Evolutionary conservation across 37 sponge, comb jelly and placozoan genomes (phyloP).

Genomic region (Lycopodina hypogea): DNA sequence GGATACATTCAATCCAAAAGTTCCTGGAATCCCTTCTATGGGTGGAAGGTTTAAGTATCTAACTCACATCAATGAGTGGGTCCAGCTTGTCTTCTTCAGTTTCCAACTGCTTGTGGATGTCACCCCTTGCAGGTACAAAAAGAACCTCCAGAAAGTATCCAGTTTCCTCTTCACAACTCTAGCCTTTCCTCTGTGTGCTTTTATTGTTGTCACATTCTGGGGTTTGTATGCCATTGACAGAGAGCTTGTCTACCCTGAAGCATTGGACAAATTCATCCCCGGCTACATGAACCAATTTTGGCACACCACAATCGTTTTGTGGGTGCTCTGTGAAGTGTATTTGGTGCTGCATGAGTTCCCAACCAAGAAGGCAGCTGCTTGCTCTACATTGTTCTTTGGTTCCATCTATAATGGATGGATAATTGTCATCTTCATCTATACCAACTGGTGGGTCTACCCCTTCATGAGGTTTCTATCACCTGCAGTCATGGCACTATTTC

Average conservation of each 20-base stretch:
- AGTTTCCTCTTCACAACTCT: constrained; percentile 48
- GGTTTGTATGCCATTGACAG: constrained; percentile 57
- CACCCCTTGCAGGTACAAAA: constrained; percentile 36
- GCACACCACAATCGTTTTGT: constrained; percentile 58
- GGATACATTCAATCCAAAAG: constrained; percentile 4
- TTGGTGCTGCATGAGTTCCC: constrained; percentile 64
- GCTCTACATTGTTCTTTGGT: constrained; percentile 1
- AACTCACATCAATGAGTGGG: constrained; percentile 74
- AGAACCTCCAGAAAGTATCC: constrained; percentile 10
- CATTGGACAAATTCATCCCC: constrained; percentile 55
- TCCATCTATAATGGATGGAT: constrained; percentile 53
- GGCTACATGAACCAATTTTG: constrained; percentile 57
- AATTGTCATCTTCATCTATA: constrained; percentile 1
- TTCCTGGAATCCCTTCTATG: background rate
- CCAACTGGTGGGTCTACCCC: constrained; percentile 57
- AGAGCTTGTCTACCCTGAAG: constrained; percentile 54
- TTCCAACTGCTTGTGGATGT: constrained; percentile 62
- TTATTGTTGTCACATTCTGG: constrained; percentile 68
- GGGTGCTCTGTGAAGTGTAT: constrained; percentile 54
- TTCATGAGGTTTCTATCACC: constrained; percentile 37
- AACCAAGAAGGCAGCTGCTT: constrained; percentile 17
- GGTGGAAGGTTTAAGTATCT: constrained; percentile 74
- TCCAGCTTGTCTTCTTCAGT: constrained; percentile 57
- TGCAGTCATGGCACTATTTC: constrained; percentile 38
- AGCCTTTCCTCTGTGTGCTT: constrained; percentile 43